Evolutionary conservation across 2,888 invertebrate genomes (phyloP), one percentile per base, ranked within the genome.

Genomic region (Tuta absoluta): DNA sequence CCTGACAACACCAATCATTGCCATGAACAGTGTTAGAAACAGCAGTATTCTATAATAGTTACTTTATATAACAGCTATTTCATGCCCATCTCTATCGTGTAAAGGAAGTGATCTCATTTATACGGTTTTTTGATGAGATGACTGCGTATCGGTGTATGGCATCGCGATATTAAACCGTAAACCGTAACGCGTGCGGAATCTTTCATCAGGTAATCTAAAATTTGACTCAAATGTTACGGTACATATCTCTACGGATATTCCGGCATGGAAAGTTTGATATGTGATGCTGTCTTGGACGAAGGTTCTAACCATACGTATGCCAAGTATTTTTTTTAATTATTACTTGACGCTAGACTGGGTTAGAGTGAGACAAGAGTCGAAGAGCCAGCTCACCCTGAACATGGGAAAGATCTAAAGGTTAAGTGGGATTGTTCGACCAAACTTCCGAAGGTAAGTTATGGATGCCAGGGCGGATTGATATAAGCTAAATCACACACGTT

Each of bases 31-130:
- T 17, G 17, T 23, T 23, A 17, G 1, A 12, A 14, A 2, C 14
- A 53, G 24, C n/a, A n/a, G n/a, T n/a, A n/a, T n/a, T n/a, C n/a
- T n/a, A n/a, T 24, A 53, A 53, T 28, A 21, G 23, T 24, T 53
- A 56, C 17, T n/a, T 33, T 14, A 17, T 21, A n/a, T 62, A 62
- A 14, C 62, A 53, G 53, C 14, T 62, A 61, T 37, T 33, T 60
- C 11, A 2, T 17, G 1, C 38, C 62, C 53, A n/a, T 37, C 33
- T 3, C 62, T 62, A 38, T 73, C 75, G 66, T 76, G 72, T 69
- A 67, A 66, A 73, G 75, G 74, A 77, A 79, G 74, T 77, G 76
- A 82, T 82, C 80, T 81, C 82, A 79, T 84, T 82, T 81, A 75
- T 78, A 75, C 76, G 66, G 76, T 71, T 72, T 75, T 79, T 78